Conservation (phyloP, 2,888 invertebrate species). For the Callinectes sapidus region DNA sequence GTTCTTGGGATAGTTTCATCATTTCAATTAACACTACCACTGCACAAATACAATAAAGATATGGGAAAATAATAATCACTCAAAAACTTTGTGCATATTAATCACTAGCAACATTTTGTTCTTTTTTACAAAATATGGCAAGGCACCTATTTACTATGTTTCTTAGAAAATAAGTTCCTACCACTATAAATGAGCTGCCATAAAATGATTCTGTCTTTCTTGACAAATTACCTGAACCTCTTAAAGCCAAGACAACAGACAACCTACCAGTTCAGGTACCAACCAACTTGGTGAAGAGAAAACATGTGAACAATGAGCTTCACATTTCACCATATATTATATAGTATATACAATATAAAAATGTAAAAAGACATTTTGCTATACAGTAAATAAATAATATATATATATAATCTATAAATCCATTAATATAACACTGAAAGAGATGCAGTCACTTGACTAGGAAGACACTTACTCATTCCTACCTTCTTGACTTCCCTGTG, state of each 20-base stretch:
- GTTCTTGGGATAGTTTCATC: background rate
- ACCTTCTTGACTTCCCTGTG: conserved; percentile 34
- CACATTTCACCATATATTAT: conserved; percentile 41
- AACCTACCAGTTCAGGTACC: conserved; percentile 47
- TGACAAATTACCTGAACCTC: conserved; percentile 36
- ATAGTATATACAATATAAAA: conserved; percentile 52
- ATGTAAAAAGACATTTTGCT: conserved; percentile 58
- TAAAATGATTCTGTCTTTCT: conserved; percentile 15
- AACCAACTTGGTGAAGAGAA: background rate
- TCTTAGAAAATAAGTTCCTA: conserved; percentile 51
- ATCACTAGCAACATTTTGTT: conserved; percentile 48
- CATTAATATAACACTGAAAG: conserved; percentile 52
- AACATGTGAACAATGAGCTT: conserved; percentile 47
- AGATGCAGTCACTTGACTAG: conserved; percentile 65
- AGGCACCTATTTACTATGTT: conserved; percentile 57
- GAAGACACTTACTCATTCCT: conserved; percentile 61
- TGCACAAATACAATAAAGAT: background rate
- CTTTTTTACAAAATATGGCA: conserved; percentile 57
- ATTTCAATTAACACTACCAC: background rate
- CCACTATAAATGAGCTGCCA: conserved; percentile 37
- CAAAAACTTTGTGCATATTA: conserved; percentile 56
- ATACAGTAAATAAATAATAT: conserved; percentile 59
- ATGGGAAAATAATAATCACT: background rate
- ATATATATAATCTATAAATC: conserved; percentile 51
- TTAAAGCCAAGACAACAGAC: conserved; percentile 44